Base-by-base conservation (phyloP, 2,888 invertebrate species). In the Graphium colonna region DNA sequence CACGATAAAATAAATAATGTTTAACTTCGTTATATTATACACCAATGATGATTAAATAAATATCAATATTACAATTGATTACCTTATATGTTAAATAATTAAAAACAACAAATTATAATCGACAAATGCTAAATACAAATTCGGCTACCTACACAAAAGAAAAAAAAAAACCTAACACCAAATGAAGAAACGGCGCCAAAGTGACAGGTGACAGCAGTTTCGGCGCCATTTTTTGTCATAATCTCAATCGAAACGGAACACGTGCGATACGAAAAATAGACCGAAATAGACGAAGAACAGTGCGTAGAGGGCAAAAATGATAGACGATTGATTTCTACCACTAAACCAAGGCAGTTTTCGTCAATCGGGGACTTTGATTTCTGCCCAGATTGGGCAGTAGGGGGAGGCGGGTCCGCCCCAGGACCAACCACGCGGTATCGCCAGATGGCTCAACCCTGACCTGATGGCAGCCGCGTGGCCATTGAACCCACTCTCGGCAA, bases 371-470 rank as follows among this genome's bases (percentile, higher is more conserved):
- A 88, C 67, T 40, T 85, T 82, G 4, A 86, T 79, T 75, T 95
- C 95, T n/a, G 92, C 92, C 94, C 94, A 96, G 1, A 95, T 82
- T 1, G 96, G 96, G 65, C 93, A 94, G 76, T 92, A 93, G 33
- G 92, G 92, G 18, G 95, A 95, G 1, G 93, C 94, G 0, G 93
- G 91, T 0, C 96, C 96, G 9, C 95, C 95, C 95, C 95, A 95
- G 13, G 91, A 92, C 95, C 95, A 96, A 3, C 95, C 95, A n/a
- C 93, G 90, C 0, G 96, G 96, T 60, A 96, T 96, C 44, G 95
- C 95, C 49, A 95, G 81, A 68, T 95, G 95, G 54, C 92, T 92
- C 39, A 96, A 81, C 0, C 95, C 95, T 12, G 93, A 91, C 47
- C 92, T 89, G 36, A 96, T 90, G n/a, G 93, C 91, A 4, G 93